A percentile compares a stretch with the other conserved stretches of the same genome.
Evolutionary conservation across 2,888 invertebrate species (phyloP).

Genomic region (Sicus ferrugineus): DNA sequence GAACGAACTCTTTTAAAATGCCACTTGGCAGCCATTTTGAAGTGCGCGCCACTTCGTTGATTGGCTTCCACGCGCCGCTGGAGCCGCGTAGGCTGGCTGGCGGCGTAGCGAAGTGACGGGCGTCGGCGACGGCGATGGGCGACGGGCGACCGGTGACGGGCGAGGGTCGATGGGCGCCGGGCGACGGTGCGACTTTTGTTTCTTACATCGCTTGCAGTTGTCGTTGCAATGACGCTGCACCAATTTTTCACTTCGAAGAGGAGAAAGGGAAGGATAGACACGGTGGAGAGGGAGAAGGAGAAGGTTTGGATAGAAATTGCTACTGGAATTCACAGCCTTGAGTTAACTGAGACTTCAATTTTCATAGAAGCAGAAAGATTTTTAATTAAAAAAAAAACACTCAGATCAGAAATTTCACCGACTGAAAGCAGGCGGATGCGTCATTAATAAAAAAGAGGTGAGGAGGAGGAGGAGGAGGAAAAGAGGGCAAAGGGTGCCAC

Average conservation of each 20-base stretch:
- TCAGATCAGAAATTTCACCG: no score
- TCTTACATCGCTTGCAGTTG: not conserved
- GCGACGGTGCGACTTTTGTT: not conserved
- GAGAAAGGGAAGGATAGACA: no score
- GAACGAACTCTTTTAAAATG: conserved; percentile 22
- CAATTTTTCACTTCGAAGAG: not conserved
- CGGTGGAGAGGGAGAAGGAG: no score
- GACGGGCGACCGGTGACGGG: conserved; percentile 11
- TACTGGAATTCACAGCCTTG: no score
- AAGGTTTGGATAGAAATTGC: no score
- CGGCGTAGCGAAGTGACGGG: conserved; percentile 29
- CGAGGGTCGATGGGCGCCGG: not conserved
- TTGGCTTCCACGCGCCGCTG: conserved; percentile 32
- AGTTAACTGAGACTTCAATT: no score
- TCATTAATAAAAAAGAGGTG: no score
- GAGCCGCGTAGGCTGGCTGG: not conserved
- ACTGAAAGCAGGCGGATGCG: no score
- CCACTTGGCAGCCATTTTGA: conserved; percentile 43
- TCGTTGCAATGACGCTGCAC: not conserved
- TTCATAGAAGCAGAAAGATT: no score
- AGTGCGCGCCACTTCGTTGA: conserved; percentile 39
- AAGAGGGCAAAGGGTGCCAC: no score
- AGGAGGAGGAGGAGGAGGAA: no score
- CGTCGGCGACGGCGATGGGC: not conserved
- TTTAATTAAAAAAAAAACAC: no score